Conservation (phyloP, 2,888 invertebrate species). For the Amphimallon solstitiale region DNA sequence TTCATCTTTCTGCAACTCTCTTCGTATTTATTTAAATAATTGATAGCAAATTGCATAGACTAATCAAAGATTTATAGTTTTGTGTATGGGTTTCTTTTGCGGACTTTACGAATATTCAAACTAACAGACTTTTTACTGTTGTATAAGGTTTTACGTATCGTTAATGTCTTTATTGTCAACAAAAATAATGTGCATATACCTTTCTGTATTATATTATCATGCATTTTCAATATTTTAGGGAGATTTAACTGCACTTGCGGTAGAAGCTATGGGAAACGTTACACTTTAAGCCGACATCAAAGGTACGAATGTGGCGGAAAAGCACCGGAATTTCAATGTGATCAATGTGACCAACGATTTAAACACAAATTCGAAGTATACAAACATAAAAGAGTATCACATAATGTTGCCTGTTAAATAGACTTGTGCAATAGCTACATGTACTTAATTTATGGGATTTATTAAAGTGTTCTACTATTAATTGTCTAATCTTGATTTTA, state of each 20-base stretch:
- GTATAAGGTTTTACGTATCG: too few species aligned
- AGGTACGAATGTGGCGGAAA: slow-evolving; percentile 78
- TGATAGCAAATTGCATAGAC: too few species aligned
- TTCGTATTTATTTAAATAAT: too few species aligned
- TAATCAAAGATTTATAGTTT: too few species aligned
- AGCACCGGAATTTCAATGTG: slow-evolving; percentile 82
- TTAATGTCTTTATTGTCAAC: not conserved
- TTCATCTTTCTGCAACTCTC: too few species aligned
- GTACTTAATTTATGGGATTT: slow-evolving; percentile 6
- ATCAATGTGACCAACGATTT: slow-evolving; percentile 67
- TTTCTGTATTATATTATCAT: too few species aligned
- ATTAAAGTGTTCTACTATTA: not conserved
- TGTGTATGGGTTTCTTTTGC: too few species aligned
- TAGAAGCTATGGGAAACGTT: slow-evolving; percentile 68
- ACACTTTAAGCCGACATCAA: slow-evolving; percentile 69
- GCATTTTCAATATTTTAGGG: slow-evolving; percentile 32
- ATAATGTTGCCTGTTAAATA: not conserved
- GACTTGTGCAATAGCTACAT: not conserved
- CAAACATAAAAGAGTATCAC: slow-evolving; percentile 33
- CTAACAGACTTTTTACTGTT: too few species aligned
- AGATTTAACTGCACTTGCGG: slow-evolving; percentile 60
- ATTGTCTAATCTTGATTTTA: not conserved
- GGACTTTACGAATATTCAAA: too few species aligned
- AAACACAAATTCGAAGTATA: slow-evolving; percentile 37
- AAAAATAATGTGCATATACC: too few species aligned